Evolutionary conservation across 2,888 invertebrate species (phyloP).

Genomic region (Drosophila buzzatii): DNA sequence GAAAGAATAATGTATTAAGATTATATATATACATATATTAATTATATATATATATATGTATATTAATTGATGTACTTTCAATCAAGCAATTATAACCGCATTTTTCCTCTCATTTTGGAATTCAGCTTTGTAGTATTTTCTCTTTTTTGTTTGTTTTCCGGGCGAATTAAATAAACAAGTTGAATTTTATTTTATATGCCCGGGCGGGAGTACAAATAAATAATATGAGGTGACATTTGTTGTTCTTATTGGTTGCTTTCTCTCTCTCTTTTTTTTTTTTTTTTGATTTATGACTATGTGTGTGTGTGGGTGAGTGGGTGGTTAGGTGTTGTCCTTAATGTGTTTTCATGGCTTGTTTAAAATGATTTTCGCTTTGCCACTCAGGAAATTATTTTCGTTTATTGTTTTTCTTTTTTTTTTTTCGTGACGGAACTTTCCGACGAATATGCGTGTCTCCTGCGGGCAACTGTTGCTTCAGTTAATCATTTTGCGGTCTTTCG

Average conservation of each 20-base stretch:
- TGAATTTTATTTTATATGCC: constrained; percentile 34
- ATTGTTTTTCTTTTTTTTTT: constrained; percentile 46
- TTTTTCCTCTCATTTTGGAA: constrained; percentile 1
- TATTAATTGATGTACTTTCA: neutral
- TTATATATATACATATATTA: no score
- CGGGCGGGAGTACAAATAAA: constrained; percentile 49
- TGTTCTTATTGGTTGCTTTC: constrained; percentile 4
- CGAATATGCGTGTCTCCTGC: constrained; percentile 29
- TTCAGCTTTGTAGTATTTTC: constrained; percentile 4
- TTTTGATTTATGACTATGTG: constrained; percentile 12
- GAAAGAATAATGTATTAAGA: no score
- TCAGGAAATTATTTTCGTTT: constrained; percentile 68
- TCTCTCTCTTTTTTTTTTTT: no score
- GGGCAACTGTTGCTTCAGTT: constrained; percentile 61
- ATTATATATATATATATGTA: no score
- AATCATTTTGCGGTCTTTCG: constrained; percentile 47
- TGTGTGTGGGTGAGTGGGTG: neutral
- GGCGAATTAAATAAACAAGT: constrained; percentile 58
- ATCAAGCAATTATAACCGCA: neutral
- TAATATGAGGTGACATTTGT: constrained; percentile 57
- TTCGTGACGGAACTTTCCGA: constrained; percentile 20
- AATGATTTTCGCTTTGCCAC: constrained; percentile 70
- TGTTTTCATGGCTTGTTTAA: constrained; percentile 77
- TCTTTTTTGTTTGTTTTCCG: constrained; percentile 25
- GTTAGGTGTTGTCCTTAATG: constrained; percentile 66